Base-by-base conservation (phyloP, 2,797 vertebrate species). In the Borostomias antarcticus region DNA sequence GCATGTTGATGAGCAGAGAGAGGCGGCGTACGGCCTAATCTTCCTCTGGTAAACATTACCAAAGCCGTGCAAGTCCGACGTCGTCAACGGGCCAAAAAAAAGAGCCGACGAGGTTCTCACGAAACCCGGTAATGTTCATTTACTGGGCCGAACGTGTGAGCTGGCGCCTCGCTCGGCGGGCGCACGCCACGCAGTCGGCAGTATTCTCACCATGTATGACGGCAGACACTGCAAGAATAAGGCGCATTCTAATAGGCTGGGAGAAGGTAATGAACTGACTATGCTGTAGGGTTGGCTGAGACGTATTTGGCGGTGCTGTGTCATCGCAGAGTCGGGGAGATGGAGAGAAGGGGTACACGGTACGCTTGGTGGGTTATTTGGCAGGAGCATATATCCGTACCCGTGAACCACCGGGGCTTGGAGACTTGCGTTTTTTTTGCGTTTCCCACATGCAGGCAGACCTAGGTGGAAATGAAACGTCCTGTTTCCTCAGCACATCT, bases 401-500 rank as follows among this genome's bases (percentile, higher is more conserved):
- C 17, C 37, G 33, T 45, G 19, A 52, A n/a, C 32, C 29, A 54
- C 72, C 75, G 80, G 83, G 81, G 73, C 66, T 71, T 81, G 69
- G 73, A 85, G 64, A 68, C 64, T 56, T 29, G 28, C 4, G 35
- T 47, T 66, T 69, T 58, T 62, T 87, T 84, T 77, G 89, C 79
- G 81, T 81, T 80, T 81, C 19, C n/a, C n/a, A n/a, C n/a, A 85
- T 81, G 84, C 83, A 86, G 83, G 83, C 81, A 85, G 82, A 84
- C 85, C 78, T 70, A 62, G 75, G 71, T 87, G 88, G 78, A 76
- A 84, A 82, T 87, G 85, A 90, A 87, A 91, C 77, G 79, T 81
- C 77, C 77, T 79, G 81, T 85, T 79, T 82, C 80, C 79, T 87
- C 84, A 76, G 76, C 82, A 82, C 82, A 86, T 82, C 81, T 80